Percentiles rank a stretch among this genome's conserved stretches.
phyloP scores from a whole-genome alignment of 2,113 vertebrate species.

The Speoplatyrhinus poulsoni region DNA sequence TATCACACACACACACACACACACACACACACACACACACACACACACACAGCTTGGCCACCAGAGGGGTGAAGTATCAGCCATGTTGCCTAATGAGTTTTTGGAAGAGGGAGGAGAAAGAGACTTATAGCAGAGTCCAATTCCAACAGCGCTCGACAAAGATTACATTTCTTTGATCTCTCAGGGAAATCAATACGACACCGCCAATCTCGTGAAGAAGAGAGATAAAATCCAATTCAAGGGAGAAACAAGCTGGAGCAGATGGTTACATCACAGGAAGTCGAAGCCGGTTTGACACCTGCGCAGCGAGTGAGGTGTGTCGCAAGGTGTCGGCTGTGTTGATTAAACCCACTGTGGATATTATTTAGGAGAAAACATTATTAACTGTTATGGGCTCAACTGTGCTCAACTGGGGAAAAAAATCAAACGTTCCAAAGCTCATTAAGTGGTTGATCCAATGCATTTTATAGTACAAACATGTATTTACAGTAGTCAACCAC shows the following conservation, averaged over 20 bases:
- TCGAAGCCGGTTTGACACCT: background rate
- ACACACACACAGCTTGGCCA: conserved; percentile 1
- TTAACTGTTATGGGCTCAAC: too few relatives aligned
- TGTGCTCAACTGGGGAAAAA: too few relatives aligned
- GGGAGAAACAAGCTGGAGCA: background rate
- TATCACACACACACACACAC: background rate
- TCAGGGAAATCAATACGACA: conserved; percentile 28
- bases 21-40: conserved; percentile 3
- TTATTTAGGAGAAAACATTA: too few relatives aligned
- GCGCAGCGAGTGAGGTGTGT: background rate
- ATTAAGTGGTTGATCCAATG: too few relatives aligned
- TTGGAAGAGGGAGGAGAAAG: background rate
- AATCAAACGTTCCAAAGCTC: too few relatives aligned
- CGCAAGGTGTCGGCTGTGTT: too few relatives aligned
- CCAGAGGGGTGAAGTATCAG: background rate
- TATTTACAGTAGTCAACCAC: too few relatives aligned
- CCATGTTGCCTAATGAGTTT: conserved; percentile 26
- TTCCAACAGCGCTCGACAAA: conserved; percentile 13
- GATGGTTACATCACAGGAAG: background rate
- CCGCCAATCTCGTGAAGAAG: background rate
- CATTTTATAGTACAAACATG: too few relatives aligned
- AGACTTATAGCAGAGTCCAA: background rate
- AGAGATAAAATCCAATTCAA: conserved; percentile 11
- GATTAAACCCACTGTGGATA: too few relatives aligned
- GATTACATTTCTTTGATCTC: conserved; percentile 28